These are phyloP conservation scores for Stenodema calcarata DNA, from an alignment of 2,888 invertebrate genomes.

Conservation along the genomic window DNA sequence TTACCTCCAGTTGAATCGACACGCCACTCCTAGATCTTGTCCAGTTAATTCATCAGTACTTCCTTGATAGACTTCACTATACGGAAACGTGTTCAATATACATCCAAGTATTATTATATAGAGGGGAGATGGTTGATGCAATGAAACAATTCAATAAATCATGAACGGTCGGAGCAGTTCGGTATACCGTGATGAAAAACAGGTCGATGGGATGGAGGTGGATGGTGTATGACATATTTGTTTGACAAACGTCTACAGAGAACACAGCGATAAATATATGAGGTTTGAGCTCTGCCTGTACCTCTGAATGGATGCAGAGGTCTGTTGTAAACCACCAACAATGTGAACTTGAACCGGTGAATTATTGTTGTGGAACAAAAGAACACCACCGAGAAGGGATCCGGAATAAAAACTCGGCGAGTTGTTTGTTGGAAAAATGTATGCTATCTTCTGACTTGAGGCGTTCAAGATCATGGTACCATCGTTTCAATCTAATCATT, in stretches of 20 bases:
- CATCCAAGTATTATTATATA: no score
- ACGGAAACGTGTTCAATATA: no score
- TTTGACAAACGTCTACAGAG: not conserved
- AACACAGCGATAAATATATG: not conserved
- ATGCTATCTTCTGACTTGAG: no score
- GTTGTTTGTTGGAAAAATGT: no score
- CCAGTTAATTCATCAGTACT: no score
- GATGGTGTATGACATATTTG: not conserved
- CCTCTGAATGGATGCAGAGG: not conserved
- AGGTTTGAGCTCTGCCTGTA: not conserved
- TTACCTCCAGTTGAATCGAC: no score
- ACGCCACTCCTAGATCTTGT: no score
- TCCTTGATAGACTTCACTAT: no score
- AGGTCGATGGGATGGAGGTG: not conserved
- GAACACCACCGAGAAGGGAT: not conserved
- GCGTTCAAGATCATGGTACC: no score
- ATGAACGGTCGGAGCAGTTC: not conserved
- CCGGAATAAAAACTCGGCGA: not conserved
- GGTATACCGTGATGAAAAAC: not conserved
- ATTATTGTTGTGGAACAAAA: not conserved
- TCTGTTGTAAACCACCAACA: not conserved
- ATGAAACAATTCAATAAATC: not conserved
- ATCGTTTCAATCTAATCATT: no score
- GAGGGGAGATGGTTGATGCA: no score
- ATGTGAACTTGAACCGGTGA: not conserved